A percentile compares a stretch with the other conserved stretches of the same genome.
phyloP scores from a whole-genome alignment of 2,113 vertebrate genomes.

The Grallaria varia region DNA sequence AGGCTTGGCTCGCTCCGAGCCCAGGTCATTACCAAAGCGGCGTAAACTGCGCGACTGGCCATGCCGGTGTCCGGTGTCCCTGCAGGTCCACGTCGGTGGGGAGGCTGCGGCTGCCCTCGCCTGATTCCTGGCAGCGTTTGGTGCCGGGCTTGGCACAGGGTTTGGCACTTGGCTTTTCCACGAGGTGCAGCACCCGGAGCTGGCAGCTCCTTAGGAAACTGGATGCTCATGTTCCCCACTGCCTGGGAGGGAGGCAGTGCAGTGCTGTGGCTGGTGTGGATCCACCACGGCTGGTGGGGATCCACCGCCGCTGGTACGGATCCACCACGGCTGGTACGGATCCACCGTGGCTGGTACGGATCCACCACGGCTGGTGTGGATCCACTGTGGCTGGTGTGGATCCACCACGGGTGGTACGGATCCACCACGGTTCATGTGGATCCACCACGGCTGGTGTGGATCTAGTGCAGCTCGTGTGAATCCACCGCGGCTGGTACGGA shows the following conservation, averaged over 20 bases:
- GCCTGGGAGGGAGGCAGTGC: neutral
- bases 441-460: neutral
- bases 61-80: neutral
- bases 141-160: neutral
- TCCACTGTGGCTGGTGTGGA: neutral
- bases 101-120: neutral
- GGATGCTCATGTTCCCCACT: neutral
- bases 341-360: neutral
- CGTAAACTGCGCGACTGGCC: neutral
- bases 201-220: neutral
- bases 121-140: neutral
- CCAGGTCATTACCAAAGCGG: neutral
- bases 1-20: neutral
- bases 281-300: neutral
- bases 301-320: neutral
- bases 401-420: too few relatives aligned
- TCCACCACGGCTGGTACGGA: neutral
- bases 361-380: neutral
- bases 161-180: conserved; percentile 27
- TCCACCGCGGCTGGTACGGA: neutral
- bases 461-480: neutral
- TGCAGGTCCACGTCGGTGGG: conserved; percentile 30
- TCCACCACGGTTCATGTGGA: neutral
- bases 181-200: neutral
- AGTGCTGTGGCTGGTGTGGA: neutral